Base-by-base conservation (phyloP, 2,797 vertebrate genomes). In the Clamator glandarius region DNA sequence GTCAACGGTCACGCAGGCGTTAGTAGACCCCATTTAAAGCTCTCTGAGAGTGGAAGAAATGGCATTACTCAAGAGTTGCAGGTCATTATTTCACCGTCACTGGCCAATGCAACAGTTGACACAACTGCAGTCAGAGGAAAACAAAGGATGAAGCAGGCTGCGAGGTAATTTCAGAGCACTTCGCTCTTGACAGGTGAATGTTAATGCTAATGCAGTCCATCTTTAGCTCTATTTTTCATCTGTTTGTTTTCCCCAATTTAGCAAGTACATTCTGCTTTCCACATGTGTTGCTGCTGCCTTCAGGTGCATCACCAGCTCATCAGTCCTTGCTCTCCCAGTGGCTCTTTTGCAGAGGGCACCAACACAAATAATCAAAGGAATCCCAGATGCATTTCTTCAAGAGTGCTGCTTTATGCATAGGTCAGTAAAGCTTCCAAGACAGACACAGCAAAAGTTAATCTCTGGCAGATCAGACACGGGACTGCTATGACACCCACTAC, bases 371-470 rank as follows among this genome's bases (percentile, higher is more conserved):
- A n/a, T 18, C 25, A 20, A 42, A n/a, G 18, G 41, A 69, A 93
- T 48, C 41, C 44, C 55, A 35, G 57, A 67, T 0, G 5, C 12
- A 12, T 70, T 78, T 67, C 72, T 59, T 70, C 76, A 54, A 57
- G 41, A 48, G 39, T 12, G 28, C 36, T 82, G 50, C 51, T 59
- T 39, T 9, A 19, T 17, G 41, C 17, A 0, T 15, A 24, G 11
- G 24, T 11, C 66, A 12, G 26, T 5, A 19, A 15, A 2, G 18
- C 12, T 26, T 46, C 39, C 29, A 39, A 15, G 57, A 4, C 13
- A 46, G 31, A 33, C 5, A 2, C 10, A 31, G 74, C 54, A 33
- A 2, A 10, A 5, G 8, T 3, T 2, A 1, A 1, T 26, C 36
- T n/a, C 12, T 1, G 1, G 39, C 29, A 58, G 57, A 36, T 19